These are phyloP conservation scores for Rhagonycha fulva DNA, from an alignment of 2,888 invertebrate genomes.

Conservation along the genomic window DNA sequence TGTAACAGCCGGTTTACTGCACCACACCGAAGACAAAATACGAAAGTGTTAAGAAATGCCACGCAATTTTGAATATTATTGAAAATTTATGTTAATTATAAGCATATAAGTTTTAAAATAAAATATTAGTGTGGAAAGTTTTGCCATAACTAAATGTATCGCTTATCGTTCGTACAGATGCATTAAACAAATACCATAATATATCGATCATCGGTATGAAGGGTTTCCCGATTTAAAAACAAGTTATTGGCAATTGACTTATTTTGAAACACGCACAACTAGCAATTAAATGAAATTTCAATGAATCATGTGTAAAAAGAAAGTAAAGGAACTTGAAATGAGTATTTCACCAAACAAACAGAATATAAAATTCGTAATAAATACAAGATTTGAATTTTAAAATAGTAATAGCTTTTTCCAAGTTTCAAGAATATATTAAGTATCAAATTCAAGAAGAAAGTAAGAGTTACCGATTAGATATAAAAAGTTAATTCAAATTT, in stretches of 20 bases:
- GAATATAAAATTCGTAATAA: slow-evolving; percentile 1
- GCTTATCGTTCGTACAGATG: background rate
- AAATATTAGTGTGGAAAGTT: background rate
- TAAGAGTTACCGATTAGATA: background rate
- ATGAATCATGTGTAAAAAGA: slow-evolving; percentile 1
- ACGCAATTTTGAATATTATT: slow-evolving; percentile 36
- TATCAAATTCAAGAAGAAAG: background rate
- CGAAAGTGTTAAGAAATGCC: slow-evolving; percentile 15
- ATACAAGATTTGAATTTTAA: slow-evolving; percentile 1
- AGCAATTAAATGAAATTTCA: background rate
- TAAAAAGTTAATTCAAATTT: background rate
- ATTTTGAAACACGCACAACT: background rate
- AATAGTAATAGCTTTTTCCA: background rate
- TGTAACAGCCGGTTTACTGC: slow-evolving; percentile 35
- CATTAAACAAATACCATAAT: background rate
- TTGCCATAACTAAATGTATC: background rate
- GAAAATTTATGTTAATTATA: slow-evolving; percentile 45
- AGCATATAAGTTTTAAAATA: slow-evolving; percentile 1
- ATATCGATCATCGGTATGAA: background rate
- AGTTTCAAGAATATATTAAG: slow-evolving; percentile 1
- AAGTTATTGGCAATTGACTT: background rate
- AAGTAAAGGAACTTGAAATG: background rate
- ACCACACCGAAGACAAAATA: slow-evolving; percentile 6
- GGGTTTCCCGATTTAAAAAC: background rate
- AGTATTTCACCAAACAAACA: background rate